phyloP scores from a whole-genome alignment of 2,113 vertebrate species.

The Aptenodytes forsteri region DNA sequence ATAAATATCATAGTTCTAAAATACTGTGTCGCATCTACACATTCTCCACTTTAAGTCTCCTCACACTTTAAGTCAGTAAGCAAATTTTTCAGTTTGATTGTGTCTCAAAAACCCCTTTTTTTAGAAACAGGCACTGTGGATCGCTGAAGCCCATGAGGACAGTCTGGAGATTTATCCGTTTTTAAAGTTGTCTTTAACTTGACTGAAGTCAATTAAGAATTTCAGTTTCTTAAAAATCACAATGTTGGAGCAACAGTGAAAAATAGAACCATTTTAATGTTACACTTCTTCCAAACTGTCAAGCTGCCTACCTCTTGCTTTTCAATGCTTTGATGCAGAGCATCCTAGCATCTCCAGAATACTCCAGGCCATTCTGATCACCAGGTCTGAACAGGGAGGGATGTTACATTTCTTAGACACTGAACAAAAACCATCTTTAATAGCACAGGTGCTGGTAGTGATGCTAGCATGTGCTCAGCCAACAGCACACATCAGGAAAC shows the following conservation, averaged over 20 bases:
- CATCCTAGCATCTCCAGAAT: not conserved
- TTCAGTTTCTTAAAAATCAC: not conserved
- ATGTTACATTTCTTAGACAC: not conserved
- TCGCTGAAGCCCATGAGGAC: not conserved
- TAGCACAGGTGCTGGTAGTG: not conserved
- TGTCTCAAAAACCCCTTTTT: not conserved
- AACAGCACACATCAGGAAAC: not conserved
- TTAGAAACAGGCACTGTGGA: not conserved
- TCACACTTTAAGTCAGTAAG: not conserved
- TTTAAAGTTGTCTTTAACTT: not conserved
- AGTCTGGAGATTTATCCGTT: not conserved
- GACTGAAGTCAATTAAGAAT: not conserved
- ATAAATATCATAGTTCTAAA: not conserved
- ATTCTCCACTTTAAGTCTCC: not conserved
- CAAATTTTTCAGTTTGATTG: not conserved
- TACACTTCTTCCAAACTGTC: not conserved
- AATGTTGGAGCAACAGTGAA: not conserved
- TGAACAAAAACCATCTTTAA: not conserved
- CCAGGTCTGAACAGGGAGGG: not conserved
- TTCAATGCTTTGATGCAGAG: not conserved
- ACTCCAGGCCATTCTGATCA: not conserved
- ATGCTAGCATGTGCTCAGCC: not conserved
- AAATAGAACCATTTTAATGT: not conserved
- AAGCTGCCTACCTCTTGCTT: not conserved
- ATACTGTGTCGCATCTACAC: not conserved